Conservation (phyloP, 2,888 invertebrate species). For the Parascotia fuliginaria region DNA sequence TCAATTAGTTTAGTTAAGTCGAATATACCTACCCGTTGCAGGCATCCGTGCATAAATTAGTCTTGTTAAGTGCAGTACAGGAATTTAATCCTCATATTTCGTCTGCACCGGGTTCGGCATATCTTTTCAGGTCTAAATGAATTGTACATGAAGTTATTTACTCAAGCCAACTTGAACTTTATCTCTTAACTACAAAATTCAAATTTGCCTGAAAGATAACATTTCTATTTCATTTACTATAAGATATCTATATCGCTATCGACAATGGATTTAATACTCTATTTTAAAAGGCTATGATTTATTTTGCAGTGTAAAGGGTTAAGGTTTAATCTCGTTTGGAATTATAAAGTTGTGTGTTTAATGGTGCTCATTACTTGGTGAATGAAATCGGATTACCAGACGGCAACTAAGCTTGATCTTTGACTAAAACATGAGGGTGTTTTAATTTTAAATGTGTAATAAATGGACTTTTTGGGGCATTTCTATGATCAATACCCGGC, state of each 20-base stretch:
- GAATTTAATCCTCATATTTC: constrained; percentile 86
- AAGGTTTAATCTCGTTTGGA: constrained; percentile 40
- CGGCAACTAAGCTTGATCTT: constrained; percentile 69
- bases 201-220: constrained; percentile 46
- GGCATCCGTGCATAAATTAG: constrained; percentile 80
- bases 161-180: constrained; percentile 56
- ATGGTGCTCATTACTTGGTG: constrained; percentile 77
- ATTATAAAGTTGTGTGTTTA: constrained; percentile 56
- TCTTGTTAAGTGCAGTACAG: constrained; percentile 84
- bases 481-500: constrained; percentile 25
- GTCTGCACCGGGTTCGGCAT: constrained; percentile 78
- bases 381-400: constrained; percentile 77
- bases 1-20: constrained; percentile 81
- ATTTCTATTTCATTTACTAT: constrained; percentile 23
- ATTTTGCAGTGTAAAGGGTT: constrained; percentile 8
- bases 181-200: constrained; percentile 43
- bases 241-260: constrained; percentile 16
- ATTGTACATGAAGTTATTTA: constrained; percentile 52
- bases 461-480: constrained; percentile 39
- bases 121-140: constrained; percentile 79
- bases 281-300: constrained; percentile 11
- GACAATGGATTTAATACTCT: constrained; percentile 8
- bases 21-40: constrained; percentile 60
- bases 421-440: constrained; percentile 63
- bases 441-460: constrained; percentile 62